Conservation (phyloP, 2,888 invertebrate species). For the Heliconius ismenius region DNA sequence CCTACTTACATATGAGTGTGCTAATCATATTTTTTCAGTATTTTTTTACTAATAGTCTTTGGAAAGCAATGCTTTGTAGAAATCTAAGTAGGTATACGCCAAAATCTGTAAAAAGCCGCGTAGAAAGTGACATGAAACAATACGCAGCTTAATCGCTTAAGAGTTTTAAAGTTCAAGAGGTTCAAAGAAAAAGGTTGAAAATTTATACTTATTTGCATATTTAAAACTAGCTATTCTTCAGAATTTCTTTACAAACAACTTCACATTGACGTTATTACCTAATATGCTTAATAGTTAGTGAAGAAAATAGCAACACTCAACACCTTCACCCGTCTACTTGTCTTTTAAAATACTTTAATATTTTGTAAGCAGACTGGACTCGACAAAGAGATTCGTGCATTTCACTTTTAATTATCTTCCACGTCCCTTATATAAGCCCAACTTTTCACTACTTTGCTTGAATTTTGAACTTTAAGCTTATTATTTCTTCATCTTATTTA, state of each 20-base stretch:
- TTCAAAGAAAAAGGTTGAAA: too few relatives aligned
- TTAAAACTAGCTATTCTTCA: too few relatives aligned
- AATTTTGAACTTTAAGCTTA: conserved; percentile 30
- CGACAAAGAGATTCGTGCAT: conserved; percentile 44
- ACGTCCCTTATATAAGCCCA: conserved; percentile 39
- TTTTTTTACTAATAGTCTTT: too few relatives aligned
- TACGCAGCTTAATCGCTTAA: too few relatives aligned
- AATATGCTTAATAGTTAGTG: conserved; percentile 17
- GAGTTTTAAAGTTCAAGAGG: too few relatives aligned
- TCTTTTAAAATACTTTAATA: conserved; percentile 27
- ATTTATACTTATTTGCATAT: too few relatives aligned
- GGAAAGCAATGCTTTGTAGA: too few relatives aligned
- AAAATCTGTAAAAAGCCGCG: too few relatives aligned
- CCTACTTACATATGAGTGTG: not conserved
- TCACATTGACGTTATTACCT: not conserved
- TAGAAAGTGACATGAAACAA: too few relatives aligned
- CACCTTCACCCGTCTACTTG: conserved; percentile 34
- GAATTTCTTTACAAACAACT: not conserved
- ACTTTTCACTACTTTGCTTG: conserved; percentile 36
- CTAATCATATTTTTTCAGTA: too few relatives aligned
- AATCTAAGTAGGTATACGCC: too few relatives aligned
- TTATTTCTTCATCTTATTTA: conserved; percentile 21
- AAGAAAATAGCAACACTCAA: conserved; percentile 26
- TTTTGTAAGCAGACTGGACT: conserved; percentile 32
- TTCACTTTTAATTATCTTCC: conserved; percentile 47